phyloP scores from a whole-genome alignment of 1,140 invertebrate species.

The Nixonia krombeini region DNA sequence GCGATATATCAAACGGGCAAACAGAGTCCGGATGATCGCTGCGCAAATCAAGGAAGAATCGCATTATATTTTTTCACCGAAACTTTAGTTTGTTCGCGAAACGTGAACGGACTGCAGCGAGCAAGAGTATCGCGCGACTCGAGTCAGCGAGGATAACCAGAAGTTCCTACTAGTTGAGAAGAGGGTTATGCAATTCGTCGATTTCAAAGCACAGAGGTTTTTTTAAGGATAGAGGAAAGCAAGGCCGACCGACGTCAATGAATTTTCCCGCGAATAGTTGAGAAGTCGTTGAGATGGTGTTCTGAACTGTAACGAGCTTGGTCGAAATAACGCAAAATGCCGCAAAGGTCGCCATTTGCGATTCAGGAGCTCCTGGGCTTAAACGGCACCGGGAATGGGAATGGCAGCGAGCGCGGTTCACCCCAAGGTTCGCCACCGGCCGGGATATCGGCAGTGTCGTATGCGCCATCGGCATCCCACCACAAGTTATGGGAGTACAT shows the following conservation, averaged over 20 bases:
- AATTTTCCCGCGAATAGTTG: background rate
- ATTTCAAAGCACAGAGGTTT: background rate
- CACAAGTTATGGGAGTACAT: slow-evolving; percentile 71
- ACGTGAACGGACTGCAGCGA: no score
- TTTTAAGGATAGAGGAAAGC: background rate
- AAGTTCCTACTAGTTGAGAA: no score
- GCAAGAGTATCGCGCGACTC: no score
- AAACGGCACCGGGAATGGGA: slow-evolving; percentile 70
- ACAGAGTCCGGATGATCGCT: background rate
- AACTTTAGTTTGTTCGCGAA: no score
- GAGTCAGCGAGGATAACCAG: no score
- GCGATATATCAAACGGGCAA: background rate
- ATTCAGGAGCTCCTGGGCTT: slow-evolving; percentile 92
- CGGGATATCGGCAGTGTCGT: slow-evolving; percentile 67
- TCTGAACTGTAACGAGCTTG: slow-evolving; percentile 32
- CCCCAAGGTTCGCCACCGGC: slow-evolving; percentile 71
- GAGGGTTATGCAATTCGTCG: no score
- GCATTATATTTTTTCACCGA: slow-evolving; percentile 3
- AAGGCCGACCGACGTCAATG: background rate
- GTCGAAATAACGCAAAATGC: slow-evolving; percentile 71
- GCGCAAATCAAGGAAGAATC: background rate
- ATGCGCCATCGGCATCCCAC: slow-evolving; percentile 70
- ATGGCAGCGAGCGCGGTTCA: slow-evolving; percentile 63
- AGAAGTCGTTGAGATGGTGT: slow-evolving; percentile 32
- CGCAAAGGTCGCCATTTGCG: slow-evolving; percentile 90